Evolutionary conservation across 1,140 invertebrate species (phyloP).

Genomic region (Temnothorax longispinosus): DNA sequence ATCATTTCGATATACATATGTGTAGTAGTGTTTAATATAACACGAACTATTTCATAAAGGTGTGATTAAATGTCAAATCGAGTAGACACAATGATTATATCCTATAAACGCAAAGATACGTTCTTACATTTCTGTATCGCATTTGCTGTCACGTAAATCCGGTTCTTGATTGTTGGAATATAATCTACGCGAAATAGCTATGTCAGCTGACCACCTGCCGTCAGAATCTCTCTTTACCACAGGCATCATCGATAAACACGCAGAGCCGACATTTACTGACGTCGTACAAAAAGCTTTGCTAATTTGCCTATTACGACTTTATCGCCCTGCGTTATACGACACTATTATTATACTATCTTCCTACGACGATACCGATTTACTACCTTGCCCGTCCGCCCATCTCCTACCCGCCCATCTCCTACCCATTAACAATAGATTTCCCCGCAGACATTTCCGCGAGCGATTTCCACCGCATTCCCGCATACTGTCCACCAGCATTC

Average conservation of each 20-base stretch:
- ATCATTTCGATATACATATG: neutral
- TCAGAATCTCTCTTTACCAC: constrained; percentile 26
- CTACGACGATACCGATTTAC: constrained; percentile 45
- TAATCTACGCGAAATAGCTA: constrained; percentile 33
- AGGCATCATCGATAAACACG: constrained; percentile 31
- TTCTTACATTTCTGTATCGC: constrained; percentile 13
- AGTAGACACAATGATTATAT: neutral
- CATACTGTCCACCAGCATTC: neutral
- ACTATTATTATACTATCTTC: constrained; percentile 51
- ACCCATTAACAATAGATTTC: constrained; percentile 50
- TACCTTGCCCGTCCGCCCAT: neutral
- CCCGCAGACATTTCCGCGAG: constrained; percentile 37
- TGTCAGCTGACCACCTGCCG: constrained; percentile 31
- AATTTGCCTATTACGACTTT: constrained; percentile 50
- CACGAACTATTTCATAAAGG: no score
- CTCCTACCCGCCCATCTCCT: constrained; percentile 1
- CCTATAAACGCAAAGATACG: neutral
- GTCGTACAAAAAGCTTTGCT: constrained; percentile 26
- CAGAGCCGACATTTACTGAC: neutral
- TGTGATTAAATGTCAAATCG: neutral
- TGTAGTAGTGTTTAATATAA: neutral
- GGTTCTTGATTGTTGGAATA: constrained; percentile 26
- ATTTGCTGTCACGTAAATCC: constrained; percentile 22
- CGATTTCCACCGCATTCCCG: constrained; percentile 44
- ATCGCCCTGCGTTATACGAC: constrained; percentile 36